phyloP scores from a whole-genome alignment of 1,140 invertebrate genomes.

The Drosophila triauraria region DNA sequence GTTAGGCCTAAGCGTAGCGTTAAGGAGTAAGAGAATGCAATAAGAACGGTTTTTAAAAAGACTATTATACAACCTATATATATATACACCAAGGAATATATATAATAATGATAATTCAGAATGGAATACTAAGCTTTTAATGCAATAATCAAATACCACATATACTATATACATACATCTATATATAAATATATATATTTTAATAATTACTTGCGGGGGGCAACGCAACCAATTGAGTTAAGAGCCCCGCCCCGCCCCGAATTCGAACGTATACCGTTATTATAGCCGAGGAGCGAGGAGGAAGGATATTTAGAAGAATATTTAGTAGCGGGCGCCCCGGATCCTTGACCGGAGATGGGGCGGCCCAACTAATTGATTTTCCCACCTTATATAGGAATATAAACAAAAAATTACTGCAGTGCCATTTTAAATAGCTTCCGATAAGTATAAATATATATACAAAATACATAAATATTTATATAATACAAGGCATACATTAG shows the following conservation, averaged over 20 bases:
- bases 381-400: slow-evolving; percentile 84
- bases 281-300: slow-evolving; percentile 27
- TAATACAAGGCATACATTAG: slow-evolving; percentile 42
- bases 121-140: slow-evolving; percentile 79
- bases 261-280: slow-evolving; percentile 45
- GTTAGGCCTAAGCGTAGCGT: slow-evolving; percentile 36
- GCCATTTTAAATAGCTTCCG: slow-evolving; percentile 85
- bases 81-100: slow-evolving; percentile 53
- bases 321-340: slow-evolving; percentile 31
- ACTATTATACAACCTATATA: slow-evolving; percentile 73
- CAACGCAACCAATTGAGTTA: slow-evolving; percentile 30
- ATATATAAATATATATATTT: slow-evolving; percentile 63
- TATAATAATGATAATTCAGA: slow-evolving; percentile 51
- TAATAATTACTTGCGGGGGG: slow-evolving; percentile 61
- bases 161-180: slow-evolving; percentile 44
- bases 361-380: slow-evolving; percentile 82
- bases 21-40: slow-evolving; percentile 57
- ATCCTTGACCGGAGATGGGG: neutral
- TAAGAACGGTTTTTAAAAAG: slow-evolving; percentile 81
- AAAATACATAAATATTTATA: slow-evolving; percentile 50
- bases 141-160: slow-evolving; percentile 79
- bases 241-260: slow-evolving; percentile 18
- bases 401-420: slow-evolving; percentile 82
- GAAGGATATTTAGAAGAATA: slow-evolving; percentile 45
- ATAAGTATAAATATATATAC: slow-evolving; percentile 73